Evolutionary conservation across 2,113 vertebrate species (phyloP).

Genomic region (Ptilonorhynchus violaceus): DNA sequence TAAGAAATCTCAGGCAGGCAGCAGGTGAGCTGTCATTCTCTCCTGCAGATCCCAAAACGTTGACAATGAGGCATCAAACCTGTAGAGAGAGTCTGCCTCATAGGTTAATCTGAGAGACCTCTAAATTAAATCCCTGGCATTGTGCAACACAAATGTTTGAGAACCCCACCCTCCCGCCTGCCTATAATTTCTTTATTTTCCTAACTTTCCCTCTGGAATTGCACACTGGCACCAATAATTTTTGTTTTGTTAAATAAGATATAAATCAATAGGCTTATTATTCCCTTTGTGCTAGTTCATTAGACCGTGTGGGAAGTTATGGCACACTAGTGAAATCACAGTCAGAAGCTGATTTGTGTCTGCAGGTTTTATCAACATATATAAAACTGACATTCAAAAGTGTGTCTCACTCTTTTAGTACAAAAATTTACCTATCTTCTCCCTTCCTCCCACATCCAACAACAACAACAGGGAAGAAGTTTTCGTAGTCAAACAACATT

Average conservation of each 20-base stretch:
- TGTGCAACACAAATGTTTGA: background rate
- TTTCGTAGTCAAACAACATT: slow-evolving; percentile 41
- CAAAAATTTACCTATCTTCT: slow-evolving; percentile 40
- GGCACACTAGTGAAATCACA: slow-evolving; percentile 37
- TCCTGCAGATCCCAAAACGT: background rate
- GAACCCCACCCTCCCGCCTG: background rate
- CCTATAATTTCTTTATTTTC: background rate
- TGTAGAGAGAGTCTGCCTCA: background rate
- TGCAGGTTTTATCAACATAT: slow-evolving; percentile 49
- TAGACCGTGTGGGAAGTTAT: slow-evolving; percentile 49
- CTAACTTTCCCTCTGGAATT: background rate
- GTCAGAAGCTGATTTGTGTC: slow-evolving; percentile 43
- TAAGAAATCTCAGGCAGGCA: background rate
- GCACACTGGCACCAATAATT: background rate
- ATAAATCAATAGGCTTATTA: slow-evolving; percentile 40
- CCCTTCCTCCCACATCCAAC: slow-evolving; percentile 10
- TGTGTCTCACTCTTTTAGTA: slow-evolving; percentile 3
- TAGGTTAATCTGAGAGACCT: background rate
- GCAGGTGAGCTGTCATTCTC: background rate
- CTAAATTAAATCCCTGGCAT: background rate
- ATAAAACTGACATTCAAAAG: slow-evolving; percentile 53
- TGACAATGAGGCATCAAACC: rapidly evolving
- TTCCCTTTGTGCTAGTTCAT: slow-evolving; percentile 42
- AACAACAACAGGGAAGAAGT: slow-evolving; percentile 38
- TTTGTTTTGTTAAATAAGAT: slow-evolving; percentile 49